Conservation (phyloP, 2,888 invertebrate genomes). For the Melanostoma scalare region DNA sequence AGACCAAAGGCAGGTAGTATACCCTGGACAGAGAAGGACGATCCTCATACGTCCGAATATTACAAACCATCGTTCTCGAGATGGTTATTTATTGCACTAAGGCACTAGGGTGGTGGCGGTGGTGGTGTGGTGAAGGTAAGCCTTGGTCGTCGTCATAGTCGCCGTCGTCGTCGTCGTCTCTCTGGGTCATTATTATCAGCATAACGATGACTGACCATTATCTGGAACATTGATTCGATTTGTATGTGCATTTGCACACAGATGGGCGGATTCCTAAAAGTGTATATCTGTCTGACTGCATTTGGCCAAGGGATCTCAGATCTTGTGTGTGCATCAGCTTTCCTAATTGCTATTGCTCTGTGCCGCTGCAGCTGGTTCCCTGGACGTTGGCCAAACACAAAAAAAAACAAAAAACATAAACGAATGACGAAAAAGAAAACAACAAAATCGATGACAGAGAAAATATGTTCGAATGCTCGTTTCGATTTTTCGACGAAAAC, state of each 20-base stretch:
- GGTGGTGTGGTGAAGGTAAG: conserved; percentile 25
- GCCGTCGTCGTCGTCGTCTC: conserved; percentile 5
- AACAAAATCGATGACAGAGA: conserved; percentile 67
- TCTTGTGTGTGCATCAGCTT: conserved; percentile 53
- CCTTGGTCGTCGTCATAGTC: conserved; percentile 15
- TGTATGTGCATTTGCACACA: conserved; percentile 70
- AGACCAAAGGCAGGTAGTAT: conserved; percentile 45
- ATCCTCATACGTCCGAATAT: conserved; percentile 34
- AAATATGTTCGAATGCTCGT: conserved; percentile 64
- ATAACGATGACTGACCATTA: conserved; percentile 73
- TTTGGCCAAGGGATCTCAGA: conserved; percentile 45
- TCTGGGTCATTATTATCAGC: conserved; percentile 72
- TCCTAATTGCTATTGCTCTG: conserved; percentile 63
- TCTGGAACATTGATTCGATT: conserved; percentile 73
- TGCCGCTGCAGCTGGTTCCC: conserved; percentile 57
- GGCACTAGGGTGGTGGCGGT: conserved; percentile 45
- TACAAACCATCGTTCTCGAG: conserved; percentile 63
- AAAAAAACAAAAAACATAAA: conserved; percentile 12
- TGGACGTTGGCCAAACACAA: conserved; percentile 9
- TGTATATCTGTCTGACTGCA: conserved; percentile 55
- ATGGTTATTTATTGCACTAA: conserved; percentile 69
- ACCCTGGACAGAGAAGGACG: conserved; percentile 26
- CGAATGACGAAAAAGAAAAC: neutral
- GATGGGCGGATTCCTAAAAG: conserved; percentile 67
- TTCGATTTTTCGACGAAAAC: conserved; percentile 53